Conservation (phyloP, 2,888 invertebrate species). For the Flabesymbios commensalis region DNA sequence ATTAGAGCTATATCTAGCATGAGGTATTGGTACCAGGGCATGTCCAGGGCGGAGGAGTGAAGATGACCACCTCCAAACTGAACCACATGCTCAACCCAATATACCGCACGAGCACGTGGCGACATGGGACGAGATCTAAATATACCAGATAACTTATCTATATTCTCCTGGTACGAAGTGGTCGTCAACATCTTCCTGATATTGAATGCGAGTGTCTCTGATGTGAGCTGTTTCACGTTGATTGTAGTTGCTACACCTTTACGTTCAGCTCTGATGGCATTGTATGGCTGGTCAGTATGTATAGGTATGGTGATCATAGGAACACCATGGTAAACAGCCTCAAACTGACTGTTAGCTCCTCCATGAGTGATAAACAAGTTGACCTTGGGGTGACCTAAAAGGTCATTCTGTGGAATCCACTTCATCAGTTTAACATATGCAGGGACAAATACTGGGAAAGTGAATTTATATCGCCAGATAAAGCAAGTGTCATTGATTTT, state of each 20-base stretch:
- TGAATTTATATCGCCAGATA: no score
- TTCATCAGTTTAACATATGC: no score
- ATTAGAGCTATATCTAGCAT: neutral
- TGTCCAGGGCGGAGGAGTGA: neutral
- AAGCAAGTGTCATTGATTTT: no score
- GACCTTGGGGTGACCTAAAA: neutral
- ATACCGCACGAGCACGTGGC: neutral
- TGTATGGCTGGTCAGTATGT: neutral
- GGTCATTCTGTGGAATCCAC: neutral
- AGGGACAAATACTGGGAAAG: no score
- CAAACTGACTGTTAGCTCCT: neutral
- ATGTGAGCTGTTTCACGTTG: neutral
- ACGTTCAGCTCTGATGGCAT: neutral
- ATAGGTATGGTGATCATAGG: neutral
- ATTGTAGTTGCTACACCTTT: neutral
- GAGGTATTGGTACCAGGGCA: neutral
- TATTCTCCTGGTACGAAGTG: neutral
- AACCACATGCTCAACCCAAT: neutral
- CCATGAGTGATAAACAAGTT: neutral
- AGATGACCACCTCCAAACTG: neutral
- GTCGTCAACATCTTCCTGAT: neutral
- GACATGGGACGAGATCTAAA: neutral
- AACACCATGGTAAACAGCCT: slow-evolving; percentile 1
- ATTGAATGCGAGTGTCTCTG: neutral
- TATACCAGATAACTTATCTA: neutral